These are phyloP conservation scores for Luehdorfia chinensis DNA, from an alignment of 1,140 invertebrate genomes.

Conservation along the genomic window DNA sequence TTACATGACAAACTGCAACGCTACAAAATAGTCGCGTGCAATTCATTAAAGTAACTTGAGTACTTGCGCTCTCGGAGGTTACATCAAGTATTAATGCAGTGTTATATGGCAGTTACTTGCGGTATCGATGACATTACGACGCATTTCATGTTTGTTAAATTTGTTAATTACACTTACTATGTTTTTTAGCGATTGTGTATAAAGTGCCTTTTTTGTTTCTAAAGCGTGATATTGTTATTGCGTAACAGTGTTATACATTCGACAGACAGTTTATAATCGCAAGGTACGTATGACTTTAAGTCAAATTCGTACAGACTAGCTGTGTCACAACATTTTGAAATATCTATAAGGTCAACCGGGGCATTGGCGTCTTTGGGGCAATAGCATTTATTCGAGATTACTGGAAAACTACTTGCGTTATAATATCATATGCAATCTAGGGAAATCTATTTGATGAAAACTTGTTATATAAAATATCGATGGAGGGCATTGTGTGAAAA, in stretches of 20 bases:
- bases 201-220: not conserved
- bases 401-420: no score
- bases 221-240: not conserved
- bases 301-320: not conserved
- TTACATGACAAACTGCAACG: no score
- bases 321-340: no score
- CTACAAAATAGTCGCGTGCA: no score
- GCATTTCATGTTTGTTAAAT: not conserved
- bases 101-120: not conserved
- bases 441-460: no score
- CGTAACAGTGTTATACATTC: not conserved
- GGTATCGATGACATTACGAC: not conserved
- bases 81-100: not conserved
- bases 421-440: no score
- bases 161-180: no score
- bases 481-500: no score
- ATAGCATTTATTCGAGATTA: no score
- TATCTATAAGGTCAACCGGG: no score
- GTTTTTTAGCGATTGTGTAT: not conserved
- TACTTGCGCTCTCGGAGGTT: not conserved
- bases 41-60: not conserved
- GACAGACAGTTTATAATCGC: not conserved
- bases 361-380: no score
- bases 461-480: no score
- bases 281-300: not conserved